Conservation (phyloP, 2,888 invertebrate genomes). For the Drosophila kanekoi region DNA sequence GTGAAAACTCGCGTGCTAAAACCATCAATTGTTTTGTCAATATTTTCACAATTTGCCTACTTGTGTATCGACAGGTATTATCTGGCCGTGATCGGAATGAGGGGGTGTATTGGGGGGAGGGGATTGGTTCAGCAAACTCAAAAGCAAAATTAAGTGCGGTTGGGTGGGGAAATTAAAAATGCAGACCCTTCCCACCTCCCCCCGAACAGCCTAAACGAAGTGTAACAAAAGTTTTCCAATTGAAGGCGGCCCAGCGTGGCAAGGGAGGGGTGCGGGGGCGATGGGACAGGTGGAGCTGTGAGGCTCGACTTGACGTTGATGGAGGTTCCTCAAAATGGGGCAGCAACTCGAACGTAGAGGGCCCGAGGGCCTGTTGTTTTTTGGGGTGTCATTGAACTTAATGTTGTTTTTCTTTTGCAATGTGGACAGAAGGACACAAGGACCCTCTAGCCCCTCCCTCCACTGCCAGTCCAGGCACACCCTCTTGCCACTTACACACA, state of each 20-base stretch:
- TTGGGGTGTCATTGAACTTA: slow-evolving; percentile 74
- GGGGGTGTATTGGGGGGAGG: background rate
- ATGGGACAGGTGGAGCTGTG: background rate
- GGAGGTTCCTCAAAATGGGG: slow-evolving; percentile 56
- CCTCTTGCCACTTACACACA: background rate
- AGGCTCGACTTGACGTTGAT: slow-evolving; percentile 66
- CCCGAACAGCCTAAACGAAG: slow-evolving; percentile 38
- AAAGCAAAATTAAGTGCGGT: slow-evolving; percentile 30
- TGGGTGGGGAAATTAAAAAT: slow-evolving; percentile 44
- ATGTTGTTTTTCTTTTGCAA: slow-evolving; percentile 61
- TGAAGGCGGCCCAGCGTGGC: slow-evolving; percentile 32
- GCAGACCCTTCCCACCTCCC: background rate
- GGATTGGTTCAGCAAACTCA: slow-evolving; percentile 56
- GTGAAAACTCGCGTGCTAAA: slow-evolving; percentile 57
- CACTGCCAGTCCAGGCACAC: no score
- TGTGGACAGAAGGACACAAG: slow-evolving; percentile 31
- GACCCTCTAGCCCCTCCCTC: no score
- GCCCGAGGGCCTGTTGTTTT: slow-evolving; percentile 44
- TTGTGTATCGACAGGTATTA: slow-evolving; percentile 58
- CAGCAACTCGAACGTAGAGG: slow-evolving; percentile 30
- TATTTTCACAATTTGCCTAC: slow-evolving; percentile 74
- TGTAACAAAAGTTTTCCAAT: slow-evolving; percentile 77
- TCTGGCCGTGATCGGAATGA: slow-evolving; percentile 17
- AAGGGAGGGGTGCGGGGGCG: background rate
- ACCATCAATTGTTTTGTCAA: slow-evolving; percentile 78